phyloP scores from a whole-genome alignment of 2,888 invertebrate genomes.

The Tetanocera ferruginea region DNA sequence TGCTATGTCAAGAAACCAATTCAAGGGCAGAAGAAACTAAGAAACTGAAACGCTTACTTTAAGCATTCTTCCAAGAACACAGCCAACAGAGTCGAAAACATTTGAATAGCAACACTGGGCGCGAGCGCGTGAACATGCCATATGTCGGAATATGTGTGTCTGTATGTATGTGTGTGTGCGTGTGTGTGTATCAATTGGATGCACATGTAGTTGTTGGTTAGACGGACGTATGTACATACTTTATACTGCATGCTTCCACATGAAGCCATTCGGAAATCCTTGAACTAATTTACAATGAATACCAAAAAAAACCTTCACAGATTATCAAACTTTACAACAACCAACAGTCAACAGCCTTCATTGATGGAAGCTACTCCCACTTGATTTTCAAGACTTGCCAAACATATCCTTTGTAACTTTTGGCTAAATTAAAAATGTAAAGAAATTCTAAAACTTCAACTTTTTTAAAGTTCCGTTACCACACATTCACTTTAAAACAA shows the following conservation, averaged over 20 bases:
- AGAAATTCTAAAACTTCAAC: too few species aligned
- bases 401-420: too few species aligned
- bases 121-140: neutral
- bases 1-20: slow-evolving; percentile 22
- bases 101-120: slow-evolving; percentile 3
- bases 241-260: neutral
- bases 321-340: neutral
- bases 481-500: too few species aligned
- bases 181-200: too few species aligned
- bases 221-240: too few species aligned
- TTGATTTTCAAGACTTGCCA: too few species aligned
- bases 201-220: neutral
- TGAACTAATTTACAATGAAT: neutral
- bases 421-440: too few species aligned
- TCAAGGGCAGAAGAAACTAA: slow-evolving; percentile 27
- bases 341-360: too few species aligned
- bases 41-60: slow-evolving; percentile 20
- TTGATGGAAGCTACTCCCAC: too few species aligned
- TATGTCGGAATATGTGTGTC: too few species aligned
- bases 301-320: neutral
- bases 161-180: too few species aligned
- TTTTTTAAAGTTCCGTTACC: too few species aligned
- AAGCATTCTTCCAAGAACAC: slow-evolving; percentile 26
- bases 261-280: neutral
- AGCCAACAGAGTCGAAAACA: neutral